Conservation (phyloP, 64 coral and sea anemone species). For the Montipora foliosa region DNA sequence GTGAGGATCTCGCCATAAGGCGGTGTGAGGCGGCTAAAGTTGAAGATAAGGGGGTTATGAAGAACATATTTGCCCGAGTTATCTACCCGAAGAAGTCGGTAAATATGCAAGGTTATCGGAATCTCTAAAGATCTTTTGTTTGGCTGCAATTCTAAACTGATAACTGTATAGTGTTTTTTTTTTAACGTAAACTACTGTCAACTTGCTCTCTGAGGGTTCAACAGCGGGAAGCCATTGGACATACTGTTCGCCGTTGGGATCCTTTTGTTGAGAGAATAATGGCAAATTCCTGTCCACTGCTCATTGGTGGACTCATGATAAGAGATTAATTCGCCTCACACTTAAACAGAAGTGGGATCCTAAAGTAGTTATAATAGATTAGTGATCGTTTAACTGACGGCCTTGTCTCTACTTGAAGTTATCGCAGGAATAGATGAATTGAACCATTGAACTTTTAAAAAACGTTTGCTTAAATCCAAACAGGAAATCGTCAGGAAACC, state of each 20-base stretch:
- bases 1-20: not conserved
- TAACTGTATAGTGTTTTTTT: not conserved
- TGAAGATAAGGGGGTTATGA: conserved; percentile 17
- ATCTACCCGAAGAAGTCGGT: not conserved
- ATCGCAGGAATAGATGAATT: not conserved
- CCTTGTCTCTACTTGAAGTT: not conserved
- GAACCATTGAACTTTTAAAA: not conserved
- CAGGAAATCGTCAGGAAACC: conserved; percentile 35
- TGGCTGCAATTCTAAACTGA: conserved; percentile 10
- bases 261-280: not conserved
- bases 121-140: conserved; percentile 7
- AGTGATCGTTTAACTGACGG: too few relatives aligned
- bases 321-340: too few relatives aligned
- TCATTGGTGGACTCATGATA: too few relatives aligned
- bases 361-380: conserved; percentile 17
- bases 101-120: conserved; percentile 32
- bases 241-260: not conserved
- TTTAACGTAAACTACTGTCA: not conserved
- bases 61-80: not conserved
- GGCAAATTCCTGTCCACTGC: not conserved
- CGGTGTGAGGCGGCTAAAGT: not conserved
- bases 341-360: not conserved
- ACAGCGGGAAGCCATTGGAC: not conserved
- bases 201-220: not conserved
- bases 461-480: not conserved